Conservation (phyloP, 2,888 invertebrate genomes). For the Boloria selene region DNA sequence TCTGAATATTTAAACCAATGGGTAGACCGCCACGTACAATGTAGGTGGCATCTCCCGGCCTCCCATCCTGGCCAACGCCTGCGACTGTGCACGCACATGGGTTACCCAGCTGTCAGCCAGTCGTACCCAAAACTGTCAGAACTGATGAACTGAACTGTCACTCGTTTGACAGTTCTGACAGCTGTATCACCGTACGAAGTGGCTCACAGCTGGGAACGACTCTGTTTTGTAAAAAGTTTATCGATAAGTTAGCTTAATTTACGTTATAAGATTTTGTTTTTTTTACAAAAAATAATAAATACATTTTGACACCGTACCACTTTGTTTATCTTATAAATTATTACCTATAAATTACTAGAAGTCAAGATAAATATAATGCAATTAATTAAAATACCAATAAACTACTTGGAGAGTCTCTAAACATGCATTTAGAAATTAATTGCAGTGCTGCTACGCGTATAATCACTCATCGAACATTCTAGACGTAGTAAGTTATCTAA, state of each 20-base stretch:
- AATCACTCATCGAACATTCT: too few relatives aligned
- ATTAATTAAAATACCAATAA: too few relatives aligned
- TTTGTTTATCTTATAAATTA: slow-evolving; percentile 32
- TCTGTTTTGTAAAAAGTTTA: slow-evolving; percentile 80
- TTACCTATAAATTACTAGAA: too few relatives aligned
- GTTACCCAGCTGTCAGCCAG: slow-evolving; percentile 71
- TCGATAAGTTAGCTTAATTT: slow-evolving; percentile 74
- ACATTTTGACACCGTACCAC: slow-evolving; percentile 79
- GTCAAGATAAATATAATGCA: too few relatives aligned
- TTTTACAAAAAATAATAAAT: slow-evolving; percentile 79
- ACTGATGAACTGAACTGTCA: slow-evolving; percentile 41
- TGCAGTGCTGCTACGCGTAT: too few relatives aligned
- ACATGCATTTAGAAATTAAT: too few relatives aligned
- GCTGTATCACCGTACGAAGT: slow-evolving; percentile 58
- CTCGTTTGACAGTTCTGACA: slow-evolving; percentile 43
- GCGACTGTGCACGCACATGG: slow-evolving; percentile 81
- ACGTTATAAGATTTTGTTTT: slow-evolving; percentile 69
- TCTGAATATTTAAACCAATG: slow-evolving; percentile 67
- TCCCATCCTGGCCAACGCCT: slow-evolving; percentile 69
- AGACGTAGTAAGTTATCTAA: too few relatives aligned
- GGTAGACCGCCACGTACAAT: slow-evolving; percentile 74
- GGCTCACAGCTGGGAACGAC: slow-evolving; percentile 69
- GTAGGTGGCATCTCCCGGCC: slow-evolving; percentile 71
- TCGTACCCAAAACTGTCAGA: slow-evolving; percentile 48
- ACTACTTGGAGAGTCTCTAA: too few relatives aligned